Evolutionary conservation across 2,113 vertebrate species (phyloP), one percentile per base, ranked within the genome.

Genomic region (Arvicanthis niloticus): DNA sequence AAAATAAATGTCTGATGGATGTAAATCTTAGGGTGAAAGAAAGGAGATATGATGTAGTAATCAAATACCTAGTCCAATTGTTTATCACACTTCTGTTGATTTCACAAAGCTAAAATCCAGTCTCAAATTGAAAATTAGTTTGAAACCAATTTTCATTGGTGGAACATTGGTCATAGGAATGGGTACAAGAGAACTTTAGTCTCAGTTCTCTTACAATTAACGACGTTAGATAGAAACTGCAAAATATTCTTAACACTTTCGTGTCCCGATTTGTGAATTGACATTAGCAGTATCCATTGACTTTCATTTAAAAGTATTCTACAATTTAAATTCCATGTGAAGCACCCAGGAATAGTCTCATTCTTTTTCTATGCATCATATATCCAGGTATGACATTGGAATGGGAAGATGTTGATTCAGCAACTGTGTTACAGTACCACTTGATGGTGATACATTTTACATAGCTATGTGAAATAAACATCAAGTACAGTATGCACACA

Each of bases 391-490:
- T 85, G 91, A 87, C 91, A 75, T 65, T 31, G 53, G 31, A 94
- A 81, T 45, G 77, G 89, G 22, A 93, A 93, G 65, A 62, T 80
- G 56, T 58, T 94, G 81, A 91, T 93, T 96, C 89, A 88, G 82
- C 84, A 96, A 75, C 62, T n/a, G 78, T 40, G 11, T 58, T 93
- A 78, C 6, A 65, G 15, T 82, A 77, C 51, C 60, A 68, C 87
- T 96, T 94, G 91, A 94, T 86, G 40, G 60, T 82, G 77, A 21
- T 88, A 68, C 2, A 26, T 93, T 88, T 96, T 95, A 75, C 73
- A 51, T 29, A 81, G 17, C 6, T 37, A 56, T 65, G 56, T 62
- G 16, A 67, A 82, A 88, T 89, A 93, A 93, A 78, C n/a, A 88
- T 81, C 56, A 86, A 91, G n/a, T 80, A 45, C 15, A 34, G 48